phyloP scores from a whole-genome alignment of 2,797 vertebrate species.

The Molossus alvarezi region DNA sequence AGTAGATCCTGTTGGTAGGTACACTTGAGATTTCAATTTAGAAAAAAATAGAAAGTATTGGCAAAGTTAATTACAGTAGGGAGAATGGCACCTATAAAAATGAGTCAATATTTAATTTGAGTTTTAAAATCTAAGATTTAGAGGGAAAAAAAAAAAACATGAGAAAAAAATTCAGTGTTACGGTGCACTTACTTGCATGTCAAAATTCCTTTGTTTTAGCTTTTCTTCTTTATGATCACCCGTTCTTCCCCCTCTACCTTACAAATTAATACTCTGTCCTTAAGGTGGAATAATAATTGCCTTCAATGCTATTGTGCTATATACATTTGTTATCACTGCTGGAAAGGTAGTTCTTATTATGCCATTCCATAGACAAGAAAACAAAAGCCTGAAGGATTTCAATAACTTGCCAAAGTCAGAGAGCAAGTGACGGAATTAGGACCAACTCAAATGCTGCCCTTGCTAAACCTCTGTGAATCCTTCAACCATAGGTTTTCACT shows the following conservation, averaged over 20 bases:
- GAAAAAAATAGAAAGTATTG: not conserved
- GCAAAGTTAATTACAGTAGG: not conserved
- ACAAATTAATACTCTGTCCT: not conserved
- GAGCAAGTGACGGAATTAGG: not conserved
- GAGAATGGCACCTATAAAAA: not conserved
- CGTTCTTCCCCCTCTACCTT: not conserved
- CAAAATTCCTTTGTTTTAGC: not conserved
- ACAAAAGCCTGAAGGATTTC: not conserved
- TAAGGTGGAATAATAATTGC: not conserved
- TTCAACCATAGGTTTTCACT: not conserved
- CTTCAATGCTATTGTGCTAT: not conserved
- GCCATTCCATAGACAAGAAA: not conserved
- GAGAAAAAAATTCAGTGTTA: not conserved
- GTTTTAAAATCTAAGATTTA: slow-evolving; percentile 2
- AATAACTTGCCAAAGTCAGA: not conserved
- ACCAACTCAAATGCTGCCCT: not conserved
- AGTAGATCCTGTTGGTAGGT: not conserved
- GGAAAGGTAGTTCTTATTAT: not conserved
- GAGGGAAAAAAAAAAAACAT: not conserved
- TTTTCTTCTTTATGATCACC: not conserved
- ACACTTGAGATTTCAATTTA: not conserved
- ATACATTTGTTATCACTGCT: not conserved
- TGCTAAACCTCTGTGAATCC: not conserved
- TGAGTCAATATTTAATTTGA: not conserved
- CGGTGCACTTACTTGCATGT: not conserved